Evolutionary conservation across 2,797 vertebrate genomes (phyloP).

Genomic region (Paedocypris micromegethes): DNA sequence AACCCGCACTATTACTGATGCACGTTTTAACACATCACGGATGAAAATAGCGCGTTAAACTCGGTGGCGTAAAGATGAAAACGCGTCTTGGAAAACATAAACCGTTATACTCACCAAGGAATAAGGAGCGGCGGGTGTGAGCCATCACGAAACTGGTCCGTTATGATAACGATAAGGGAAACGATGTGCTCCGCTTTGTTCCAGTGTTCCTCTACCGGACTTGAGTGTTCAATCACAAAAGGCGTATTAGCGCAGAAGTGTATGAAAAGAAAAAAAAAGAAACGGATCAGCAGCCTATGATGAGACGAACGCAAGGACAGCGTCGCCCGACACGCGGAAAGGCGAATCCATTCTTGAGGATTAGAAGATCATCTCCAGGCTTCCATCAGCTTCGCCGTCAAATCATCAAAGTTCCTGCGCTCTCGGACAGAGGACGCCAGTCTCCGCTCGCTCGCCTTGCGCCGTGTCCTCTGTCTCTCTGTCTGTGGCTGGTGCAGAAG

Average conservation of each 20-base stretch:
- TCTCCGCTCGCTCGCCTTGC: constrained; percentile 62
- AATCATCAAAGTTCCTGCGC: constrained; percentile 65
- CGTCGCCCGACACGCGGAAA: constrained; percentile 58
- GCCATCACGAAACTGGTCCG: constrained; percentile 72
- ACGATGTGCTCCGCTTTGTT: constrained; percentile 62
- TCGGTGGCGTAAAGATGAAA: too few relatives aligned
- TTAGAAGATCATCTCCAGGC: constrained; percentile 53
- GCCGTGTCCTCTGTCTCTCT: constrained; percentile 16
- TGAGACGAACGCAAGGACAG: constrained; percentile 63
- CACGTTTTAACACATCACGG: neutral
- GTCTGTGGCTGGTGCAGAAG: constrained; percentile 58
- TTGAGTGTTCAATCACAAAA: constrained; percentile 56
- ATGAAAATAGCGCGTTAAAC: neutral
- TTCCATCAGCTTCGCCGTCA: constrained; percentile 57
- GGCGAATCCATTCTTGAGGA: constrained; percentile 54
- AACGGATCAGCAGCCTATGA: constrained; percentile 54
- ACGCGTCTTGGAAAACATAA: neutral
- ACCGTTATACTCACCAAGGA: constrained; percentile 70
- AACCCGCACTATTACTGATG: too few relatives aligned
- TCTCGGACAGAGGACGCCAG: constrained; percentile 66
- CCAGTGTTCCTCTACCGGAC: constrained; percentile 57
- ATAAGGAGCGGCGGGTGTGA: constrained; percentile 66
- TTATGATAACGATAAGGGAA: constrained; percentile 58
- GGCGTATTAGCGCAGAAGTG: constrained; percentile 55
- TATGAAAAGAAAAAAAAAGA: constrained; percentile 43